Conservation (phyloP, 2,888 invertebrate genomes). For the Podotricha telesiphe region DNA sequence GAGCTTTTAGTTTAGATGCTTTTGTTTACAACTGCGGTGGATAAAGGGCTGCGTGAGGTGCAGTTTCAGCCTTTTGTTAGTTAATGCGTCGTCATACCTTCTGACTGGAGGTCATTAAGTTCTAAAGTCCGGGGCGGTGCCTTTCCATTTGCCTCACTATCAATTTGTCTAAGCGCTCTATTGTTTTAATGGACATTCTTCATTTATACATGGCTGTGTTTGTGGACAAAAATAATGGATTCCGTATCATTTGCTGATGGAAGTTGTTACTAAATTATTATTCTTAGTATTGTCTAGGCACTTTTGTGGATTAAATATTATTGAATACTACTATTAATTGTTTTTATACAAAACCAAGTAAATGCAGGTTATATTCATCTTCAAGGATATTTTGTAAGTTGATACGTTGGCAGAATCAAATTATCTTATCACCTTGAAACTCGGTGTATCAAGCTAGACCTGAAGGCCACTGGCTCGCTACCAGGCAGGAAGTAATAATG, state of each 20-base stretch:
- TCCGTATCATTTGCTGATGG: conserved; percentile 28
- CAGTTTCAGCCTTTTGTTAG: conserved; percentile 71
- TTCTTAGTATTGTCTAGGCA: conserved; percentile 13
- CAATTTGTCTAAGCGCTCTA: conserved; percentile 51
- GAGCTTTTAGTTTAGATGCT: conserved; percentile 68
- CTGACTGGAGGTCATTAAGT: conserved; percentile 67
- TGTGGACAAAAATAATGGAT: conserved; percentile 33
- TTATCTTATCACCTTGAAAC: too few species aligned
- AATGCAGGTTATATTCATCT: neutral
- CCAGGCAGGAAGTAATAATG: too few species aligned
- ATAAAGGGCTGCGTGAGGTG: conserved; percentile 67
- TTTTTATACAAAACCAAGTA: neutral
- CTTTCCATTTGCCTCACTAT: conserved; percentile 59
- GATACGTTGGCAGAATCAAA: too few species aligned
- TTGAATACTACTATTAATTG: neutral
- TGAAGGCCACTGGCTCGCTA: too few species aligned
- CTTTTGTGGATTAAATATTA: conserved; percentile 8
- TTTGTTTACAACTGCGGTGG: conserved; percentile 66
- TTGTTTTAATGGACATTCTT: conserved; percentile 56
- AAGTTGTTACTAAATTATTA: neutral
- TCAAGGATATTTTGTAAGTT: neutral
- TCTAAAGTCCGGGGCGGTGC: conserved; percentile 59
- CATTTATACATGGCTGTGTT: conserved; percentile 36
- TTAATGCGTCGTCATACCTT: conserved; percentile 70
- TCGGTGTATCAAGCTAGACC: too few species aligned